Evolutionary conservation across 2,888 invertebrate species (phyloP), one percentile per base, ranked within the genome.

Genomic region (Apomyelois bistriatella): DNA sequence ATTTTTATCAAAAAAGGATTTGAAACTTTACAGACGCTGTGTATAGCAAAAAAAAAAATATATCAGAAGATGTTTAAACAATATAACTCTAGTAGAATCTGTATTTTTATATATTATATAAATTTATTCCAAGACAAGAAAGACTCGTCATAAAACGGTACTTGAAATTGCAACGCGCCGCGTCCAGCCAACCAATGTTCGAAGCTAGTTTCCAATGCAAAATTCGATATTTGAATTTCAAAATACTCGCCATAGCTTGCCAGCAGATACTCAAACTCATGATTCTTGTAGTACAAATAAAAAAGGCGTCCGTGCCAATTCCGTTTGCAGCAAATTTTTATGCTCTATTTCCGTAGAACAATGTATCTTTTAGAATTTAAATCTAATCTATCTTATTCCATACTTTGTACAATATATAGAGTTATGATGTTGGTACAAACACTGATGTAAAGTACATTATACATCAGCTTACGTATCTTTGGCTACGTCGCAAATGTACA

Each of bases 191-290:
- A 65, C 70, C 66, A 68, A 68, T 72, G 75, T 75, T 77, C 66
- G 65, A 68, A 74, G 79, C 78, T 76, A 81, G 86, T 85, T 85
- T 72, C 79, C 68, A 86, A 88, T 89, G 84, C 83, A 85, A 85
- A 89, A 83, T 75, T 82, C 72, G 70, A 77, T 79, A 88, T 89
- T 88, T 87, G 87, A 88, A 88, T 74, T 88, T 86, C 85, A 88
- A 89, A 89, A 85, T 79, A 83, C 72, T 72, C 70, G 68, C 68
- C 76, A 73, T 74, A 67, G 74, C 71, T 65, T 74, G 61, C 70
- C 57, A 64, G 62, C 64, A 63, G 72, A 75, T 77, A 74, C 68
- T 68, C 68, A 66, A 68, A 65, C 72, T 78, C 78, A 77, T 80
- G 83, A 80, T 80, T 82, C 81, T 81, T 81, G 70, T 62, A 66